Conservation (phyloP, 2,797 vertebrate species). For the Florisuga fusca region DNA sequence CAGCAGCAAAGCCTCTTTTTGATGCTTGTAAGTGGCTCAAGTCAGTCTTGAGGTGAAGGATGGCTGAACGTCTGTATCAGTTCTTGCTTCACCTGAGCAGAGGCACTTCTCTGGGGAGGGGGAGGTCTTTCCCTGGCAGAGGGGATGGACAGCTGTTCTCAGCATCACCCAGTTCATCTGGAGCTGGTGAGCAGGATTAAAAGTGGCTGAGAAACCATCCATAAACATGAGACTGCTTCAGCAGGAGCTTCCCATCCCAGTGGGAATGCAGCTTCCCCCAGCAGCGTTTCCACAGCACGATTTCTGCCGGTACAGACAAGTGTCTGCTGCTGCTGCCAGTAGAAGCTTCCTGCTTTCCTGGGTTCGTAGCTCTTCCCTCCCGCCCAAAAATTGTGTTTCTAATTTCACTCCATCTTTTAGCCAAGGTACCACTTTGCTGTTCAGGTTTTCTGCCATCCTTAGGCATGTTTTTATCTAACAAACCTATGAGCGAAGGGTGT, state of each 20-base stretch:
- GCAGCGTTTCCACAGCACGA: constrained; percentile 12
- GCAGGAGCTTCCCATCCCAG: constrained; percentile 35
- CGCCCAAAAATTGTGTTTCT: neutral
- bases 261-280: constrained; percentile 16
- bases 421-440: neutral
- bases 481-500: neutral
- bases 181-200: neutral
- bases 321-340: constrained; percentile 44
- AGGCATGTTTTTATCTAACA: neutral
- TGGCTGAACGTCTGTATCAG: neutral
- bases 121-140: neutral
- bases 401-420: neutral
- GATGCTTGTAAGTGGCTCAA: neutral
- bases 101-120: neutral
- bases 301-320: constrained; percentile 50
- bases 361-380: neutral
- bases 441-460: neutral
- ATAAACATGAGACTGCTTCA: neutral
- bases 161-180: neutral
- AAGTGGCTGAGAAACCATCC: neutral
- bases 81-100: neutral
- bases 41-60: neutral
- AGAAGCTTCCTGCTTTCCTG: constrained; percentile 44
- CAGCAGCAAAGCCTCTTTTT: neutral
- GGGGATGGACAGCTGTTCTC: neutral